phyloP scores from a whole-genome alignment of 2,888 invertebrate species.

The Panzeria rudis region DNA sequence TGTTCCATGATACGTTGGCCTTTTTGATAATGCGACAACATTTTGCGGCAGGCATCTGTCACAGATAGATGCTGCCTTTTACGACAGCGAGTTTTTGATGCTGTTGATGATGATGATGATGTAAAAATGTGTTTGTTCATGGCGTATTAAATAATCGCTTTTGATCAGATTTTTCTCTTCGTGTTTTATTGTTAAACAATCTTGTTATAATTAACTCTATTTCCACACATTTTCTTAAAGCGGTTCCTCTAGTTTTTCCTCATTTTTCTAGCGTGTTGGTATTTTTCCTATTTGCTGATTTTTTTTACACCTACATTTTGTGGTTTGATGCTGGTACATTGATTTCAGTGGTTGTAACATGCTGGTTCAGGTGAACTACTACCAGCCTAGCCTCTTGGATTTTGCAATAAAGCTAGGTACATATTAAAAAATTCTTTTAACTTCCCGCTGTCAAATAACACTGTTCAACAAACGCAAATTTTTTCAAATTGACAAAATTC shows the following conservation, averaged over 20 bases:
- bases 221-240: constrained; percentile 58
- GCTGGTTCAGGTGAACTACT: not conserved
- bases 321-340: not conserved
- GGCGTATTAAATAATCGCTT: constrained; percentile 60
- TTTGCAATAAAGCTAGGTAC: too few species aligned
- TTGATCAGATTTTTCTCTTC: constrained; percentile 17
- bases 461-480: too few species aligned
- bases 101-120: constrained; percentile 4
- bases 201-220: constrained; percentile 61
- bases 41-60: constrained; percentile 16
- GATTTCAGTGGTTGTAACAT: not conserved
- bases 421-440: too few species aligned
- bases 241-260: constrained; percentile 62
- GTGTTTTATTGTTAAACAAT: constrained; percentile 18
- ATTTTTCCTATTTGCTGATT: constrained; percentile 48
- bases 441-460: too few species aligned
- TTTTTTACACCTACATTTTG: constrained; percentile 13
- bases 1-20: constrained; percentile 60
- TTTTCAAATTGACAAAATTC: too few species aligned
- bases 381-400: too few species aligned
- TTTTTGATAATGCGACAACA: constrained; percentile 57
- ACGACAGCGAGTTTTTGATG: constrained; percentile 5
- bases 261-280: constrained; percentile 16
- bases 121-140: constrained; percentile 50
- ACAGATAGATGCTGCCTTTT: constrained; percentile 4